Evolutionary conservation across 2,113 vertebrate genomes (phyloP), one percentile per base, ranked within the genome.

Genomic region (Tragelaphus scriptus): DNA sequence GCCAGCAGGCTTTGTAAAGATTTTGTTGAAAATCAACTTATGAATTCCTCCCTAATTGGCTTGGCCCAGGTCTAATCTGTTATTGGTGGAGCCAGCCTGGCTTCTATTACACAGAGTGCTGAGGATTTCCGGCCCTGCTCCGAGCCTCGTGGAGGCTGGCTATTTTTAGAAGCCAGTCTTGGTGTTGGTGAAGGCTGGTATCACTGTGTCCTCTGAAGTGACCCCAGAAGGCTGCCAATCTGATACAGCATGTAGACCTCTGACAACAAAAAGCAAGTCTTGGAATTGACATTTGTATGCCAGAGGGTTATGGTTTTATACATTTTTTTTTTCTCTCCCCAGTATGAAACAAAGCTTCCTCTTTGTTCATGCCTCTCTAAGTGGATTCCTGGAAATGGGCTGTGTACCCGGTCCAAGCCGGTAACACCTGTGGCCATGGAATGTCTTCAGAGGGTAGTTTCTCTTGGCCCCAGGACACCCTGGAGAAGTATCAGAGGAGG

Each of bases 1-100:
- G n/a, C 44, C 15, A 47, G 75, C 88, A 63, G 82, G 88, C 96
- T 97, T 96, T 93, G 53, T 85, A 80, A 75, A 97, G 95, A 68
- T 88, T 88, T 96, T 91, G 96, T 85, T 95, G 97, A 92, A 96
- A 97, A 95, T 96, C 97, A 97, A 77, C 87, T 90, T 85, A 82
- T 5, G 36, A 92, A 97, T 98, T 98, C 87, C 56, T 97, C 90
- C 44, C 55, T 98, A 96, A 97, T 96, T 97, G 97, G 92, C 75
- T 98, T 95, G 93, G 90, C 91, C 87, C 71, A 63, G 84, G 94
- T 88, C 91, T 85, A 94, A 94, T 97, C 91, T 91, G 87, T 90
- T 94, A n/a, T 7, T 94, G 96, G 96, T 97, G 91, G 44, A 63
- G 90, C 49, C 80, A 96, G 88, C 80, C 96, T 97, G 97, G 97